Evolutionary conservation across 2,888 invertebrate species (phyloP).

Genomic region (Stegophylla sp.): DNA sequence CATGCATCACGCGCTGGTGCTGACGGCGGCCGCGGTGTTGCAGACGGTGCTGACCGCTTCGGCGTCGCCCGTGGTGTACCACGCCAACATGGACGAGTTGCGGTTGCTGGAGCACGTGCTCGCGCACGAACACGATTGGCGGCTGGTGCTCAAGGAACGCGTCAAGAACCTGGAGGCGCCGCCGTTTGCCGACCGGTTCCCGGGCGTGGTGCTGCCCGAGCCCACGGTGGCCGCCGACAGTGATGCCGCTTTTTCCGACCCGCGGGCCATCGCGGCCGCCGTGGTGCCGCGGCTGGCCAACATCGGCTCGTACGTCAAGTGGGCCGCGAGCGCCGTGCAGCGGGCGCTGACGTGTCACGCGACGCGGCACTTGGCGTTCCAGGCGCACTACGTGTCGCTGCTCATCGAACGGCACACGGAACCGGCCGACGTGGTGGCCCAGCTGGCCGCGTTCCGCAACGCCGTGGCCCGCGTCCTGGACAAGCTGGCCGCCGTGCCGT

Average conservation of each 20-base stretch:
- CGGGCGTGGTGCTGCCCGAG: not conserved
- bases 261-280: not conserved
- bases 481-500: not conserved
- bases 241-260: too few relatives aligned
- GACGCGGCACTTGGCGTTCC: conserved; percentile 2
- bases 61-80: not conserved
- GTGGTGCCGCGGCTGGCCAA: not conserved
- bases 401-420: not conserved
- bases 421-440: too few relatives aligned
- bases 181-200: not conserved
- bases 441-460: not conserved
- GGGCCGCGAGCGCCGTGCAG: not conserved
- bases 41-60: too few relatives aligned
- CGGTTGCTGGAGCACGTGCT: not conserved
- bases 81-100: not conserved
- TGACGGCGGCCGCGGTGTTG: not conserved
- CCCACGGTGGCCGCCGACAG: not conserved
- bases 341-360: not conserved
- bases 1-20: not conserved
- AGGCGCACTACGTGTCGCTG: not conserved
- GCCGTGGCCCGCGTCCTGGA: not conserved
- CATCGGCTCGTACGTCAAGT: not conserved
- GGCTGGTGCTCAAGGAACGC: not conserved
- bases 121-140: not conserved
- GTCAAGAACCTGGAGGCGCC: not conserved